Evolutionary conservation across 2,888 invertebrate genomes (phyloP).

Genomic region (Deroplatys truncata): DNA sequence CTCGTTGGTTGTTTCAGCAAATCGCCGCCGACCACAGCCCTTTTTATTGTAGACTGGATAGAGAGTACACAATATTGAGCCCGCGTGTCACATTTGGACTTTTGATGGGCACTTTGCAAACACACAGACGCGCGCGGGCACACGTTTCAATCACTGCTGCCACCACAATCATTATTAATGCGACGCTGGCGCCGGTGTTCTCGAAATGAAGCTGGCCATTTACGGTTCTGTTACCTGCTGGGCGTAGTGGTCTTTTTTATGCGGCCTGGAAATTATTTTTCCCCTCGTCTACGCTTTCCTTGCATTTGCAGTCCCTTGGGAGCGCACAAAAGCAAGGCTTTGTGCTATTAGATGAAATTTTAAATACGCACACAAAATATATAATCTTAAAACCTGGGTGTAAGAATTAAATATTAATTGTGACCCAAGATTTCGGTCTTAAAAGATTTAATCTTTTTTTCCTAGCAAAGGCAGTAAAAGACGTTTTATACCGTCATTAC

Average conservation of each 20-base stretch:
- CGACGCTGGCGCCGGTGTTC: not conserved
- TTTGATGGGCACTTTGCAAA: not conserved
- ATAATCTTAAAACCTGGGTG: not conserved
- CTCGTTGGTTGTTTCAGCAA: not conserved
- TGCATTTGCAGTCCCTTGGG: not conserved
- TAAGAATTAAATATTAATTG: not conserved
- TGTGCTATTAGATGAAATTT: not conserved
- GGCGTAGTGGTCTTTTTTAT: not conserved
- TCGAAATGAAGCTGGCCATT: not conserved
- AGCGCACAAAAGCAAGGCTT: not conserved
- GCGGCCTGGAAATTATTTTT: not conserved
- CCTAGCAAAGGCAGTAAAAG: not conserved
- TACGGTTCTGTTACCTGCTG: not conserved
- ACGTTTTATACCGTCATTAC: not conserved
- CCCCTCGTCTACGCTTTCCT: not conserved
- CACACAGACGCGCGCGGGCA: not conserved
- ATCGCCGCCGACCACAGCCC: not conserved
- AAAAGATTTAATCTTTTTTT: constrained; percentile 8
- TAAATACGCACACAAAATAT: constrained; percentile 1
- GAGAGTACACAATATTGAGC: not conserved
- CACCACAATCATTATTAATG: not conserved
- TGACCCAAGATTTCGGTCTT: constrained; percentile 3
- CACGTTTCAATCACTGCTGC: not conserved
- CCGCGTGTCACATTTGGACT: not conserved
- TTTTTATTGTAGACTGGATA: not conserved